Conservation (phyloP, 2,113 vertebrate species). For the Chaetops frenatus region DNA sequence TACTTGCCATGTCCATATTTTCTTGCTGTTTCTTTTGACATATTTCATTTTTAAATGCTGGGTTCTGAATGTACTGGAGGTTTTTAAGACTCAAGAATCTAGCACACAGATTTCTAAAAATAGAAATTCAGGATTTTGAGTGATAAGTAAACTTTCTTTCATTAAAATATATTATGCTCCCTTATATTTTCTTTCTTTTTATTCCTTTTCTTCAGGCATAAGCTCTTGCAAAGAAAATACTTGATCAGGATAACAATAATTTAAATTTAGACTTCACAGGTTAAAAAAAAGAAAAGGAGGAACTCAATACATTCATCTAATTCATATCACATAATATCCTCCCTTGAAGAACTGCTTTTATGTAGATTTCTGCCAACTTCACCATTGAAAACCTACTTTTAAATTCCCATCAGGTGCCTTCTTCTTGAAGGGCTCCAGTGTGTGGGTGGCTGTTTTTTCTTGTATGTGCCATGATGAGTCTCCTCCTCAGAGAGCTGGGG, state of each 20-base stretch:
- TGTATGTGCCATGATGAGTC: neutral
- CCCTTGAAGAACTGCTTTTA: constrained; percentile 28
- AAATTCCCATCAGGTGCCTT: constrained; percentile 27
- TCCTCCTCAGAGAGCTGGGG: constrained; percentile 6
- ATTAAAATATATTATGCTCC: neutral
- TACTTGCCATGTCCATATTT: neutral
- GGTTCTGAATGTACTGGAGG: neutral
- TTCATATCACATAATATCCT: constrained; percentile 32
- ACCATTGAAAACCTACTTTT: constrained; percentile 35
- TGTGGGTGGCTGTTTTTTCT: constrained; percentile 34
- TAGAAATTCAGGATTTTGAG: neutral
- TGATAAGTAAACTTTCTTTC: neutral
- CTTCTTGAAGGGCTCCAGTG: constrained; percentile 22
- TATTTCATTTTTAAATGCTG: neutral
- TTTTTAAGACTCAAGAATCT: neutral
- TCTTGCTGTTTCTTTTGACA: neutral
- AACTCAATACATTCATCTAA: neutral
- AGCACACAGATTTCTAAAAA: neutral
- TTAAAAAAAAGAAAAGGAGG: neutral
- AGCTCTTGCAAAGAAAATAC: neutral
- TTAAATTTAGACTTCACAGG: neutral
- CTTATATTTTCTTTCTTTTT: neutral
- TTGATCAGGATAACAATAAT: neutral
- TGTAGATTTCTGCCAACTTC: constrained; percentile 40
- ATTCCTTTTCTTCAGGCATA: neutral